Base-by-base conservation (phyloP, 1,140 invertebrate species). In the Hypsibius dujardini region DNA sequence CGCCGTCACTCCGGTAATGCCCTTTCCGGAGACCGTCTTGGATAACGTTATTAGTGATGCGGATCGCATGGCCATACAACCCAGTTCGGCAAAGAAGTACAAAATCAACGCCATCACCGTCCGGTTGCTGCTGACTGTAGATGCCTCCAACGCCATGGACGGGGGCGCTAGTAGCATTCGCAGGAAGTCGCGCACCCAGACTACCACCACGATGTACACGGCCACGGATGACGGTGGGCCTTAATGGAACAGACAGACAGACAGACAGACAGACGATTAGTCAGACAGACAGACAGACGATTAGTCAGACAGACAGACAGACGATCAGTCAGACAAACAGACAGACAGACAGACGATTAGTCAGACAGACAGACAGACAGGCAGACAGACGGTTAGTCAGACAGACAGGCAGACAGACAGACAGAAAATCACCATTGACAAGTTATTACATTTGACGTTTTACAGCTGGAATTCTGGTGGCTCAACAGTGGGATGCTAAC, bases 41-140 rank as follows among this genome's bases (percentile, higher is more conserved):
- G 50, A 56, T 56, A 56, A 56, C 7, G n/a, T 56, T 56, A n/a
- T 56, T 56, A 56, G n/a, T 56, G n/a, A 56, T 12, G 50, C 62
- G 12, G 42, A 15, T 42, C 12, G 62, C 42, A 12, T 67, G 12
- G 12, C 42, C 50, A 56, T 56, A 56, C 50, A 56, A 42, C 62
- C 62, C 3, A 15, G 12, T 45, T 3, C 62, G 3, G 7, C 62
- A 7, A 12, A 45, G 62, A 67, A 42, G 45, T 15, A 67, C 42
- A 67, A 67, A 67, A 42, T 67, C 7, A 67, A 67, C 45, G 62
- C 62, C 45, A 15, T 67, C 42, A 67, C 62, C 12, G 62, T 67
- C 3, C 62, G 62, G 3, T 42, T 67, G 62, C 45, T 67, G 3
- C 42, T 45, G 7, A 67, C 62, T 3, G 42, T 67, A 7, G 62